phyloP scores from a whole-genome alignment of 2,888 invertebrate species.

The Saturnia japonica region DNA sequence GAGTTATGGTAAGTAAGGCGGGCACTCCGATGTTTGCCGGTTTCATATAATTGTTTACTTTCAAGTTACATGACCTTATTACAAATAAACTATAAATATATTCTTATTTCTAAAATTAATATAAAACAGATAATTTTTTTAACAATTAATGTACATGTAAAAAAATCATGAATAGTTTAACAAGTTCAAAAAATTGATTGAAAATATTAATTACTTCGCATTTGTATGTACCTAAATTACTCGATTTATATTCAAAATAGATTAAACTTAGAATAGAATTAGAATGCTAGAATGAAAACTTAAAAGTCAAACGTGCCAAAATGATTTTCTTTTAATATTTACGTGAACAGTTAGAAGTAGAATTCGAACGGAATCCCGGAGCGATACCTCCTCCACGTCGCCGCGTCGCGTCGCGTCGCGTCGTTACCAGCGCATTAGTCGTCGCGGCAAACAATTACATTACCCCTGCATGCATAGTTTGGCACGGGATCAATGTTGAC shows the following conservation, averaged over 20 bases:
- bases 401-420: conserved; percentile 41
- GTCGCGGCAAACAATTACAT: conserved; percentile 66
- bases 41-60: conserved; percentile 58
- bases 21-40: conserved; percentile 59
- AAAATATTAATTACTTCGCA: too few species aligned
- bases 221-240: too few species aligned
- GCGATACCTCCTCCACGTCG: conserved; percentile 39
- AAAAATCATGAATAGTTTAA: too few species aligned
- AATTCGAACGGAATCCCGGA: conserved; percentile 34
- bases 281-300: conserved; percentile 3
- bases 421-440: conserved; percentile 64
- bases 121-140: too few species aligned
- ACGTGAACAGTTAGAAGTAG: conserved; percentile 35
- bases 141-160: too few species aligned
- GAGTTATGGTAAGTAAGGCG: conserved; percentile 72
- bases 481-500: conserved; percentile 69
- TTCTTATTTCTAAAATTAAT: not conserved
- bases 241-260: too few species aligned
- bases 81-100: not conserved
- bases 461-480: conserved; percentile 65
- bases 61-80: conserved; percentile 23
- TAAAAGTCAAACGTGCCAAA: conserved; percentile 22
- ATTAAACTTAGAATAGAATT: too few species aligned
- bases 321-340: conserved; percentile 33
- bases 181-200: too few species aligned